Percentiles rank a stretch among this genome's conserved stretches.
Evolutionary conservation across 2,888 invertebrate genomes (phyloP).

Genomic region (Caenorhabditis panamensis): DNA sequence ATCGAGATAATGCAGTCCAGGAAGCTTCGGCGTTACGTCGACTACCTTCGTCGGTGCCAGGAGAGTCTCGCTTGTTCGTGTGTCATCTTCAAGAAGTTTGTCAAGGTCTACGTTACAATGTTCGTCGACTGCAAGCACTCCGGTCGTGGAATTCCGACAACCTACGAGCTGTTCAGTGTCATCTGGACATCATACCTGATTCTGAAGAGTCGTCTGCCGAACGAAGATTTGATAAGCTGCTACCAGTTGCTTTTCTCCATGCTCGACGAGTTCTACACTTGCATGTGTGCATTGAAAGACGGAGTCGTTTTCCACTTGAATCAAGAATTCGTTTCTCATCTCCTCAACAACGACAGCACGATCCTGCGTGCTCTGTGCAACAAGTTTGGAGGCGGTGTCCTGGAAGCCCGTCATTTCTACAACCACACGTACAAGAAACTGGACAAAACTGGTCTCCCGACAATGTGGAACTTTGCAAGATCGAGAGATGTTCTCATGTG

Average conservation of each 20-base stretch:
- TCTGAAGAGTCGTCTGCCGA: constrained; percentile 45
- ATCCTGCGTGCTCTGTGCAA: constrained; percentile 85
- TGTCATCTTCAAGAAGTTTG: constrained; percentile 93
- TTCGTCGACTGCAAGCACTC: constrained; percentile 84
- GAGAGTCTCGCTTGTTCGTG: constrained; percentile 90
- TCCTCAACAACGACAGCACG: constrained; percentile 26
- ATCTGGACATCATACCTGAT: constrained; percentile 49
- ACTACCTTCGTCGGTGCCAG: constrained; percentile 43
- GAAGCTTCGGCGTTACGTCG: constrained; percentile 42
- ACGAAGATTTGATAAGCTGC: constrained; percentile 93
- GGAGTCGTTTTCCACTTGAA: constrained; percentile 65
- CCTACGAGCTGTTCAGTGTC: constrained; percentile 35
- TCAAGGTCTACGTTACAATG: constrained; percentile 90
- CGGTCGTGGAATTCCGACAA: constrained; percentile 12
- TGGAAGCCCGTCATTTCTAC: constrained; percentile 93
- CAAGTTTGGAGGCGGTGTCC: constrained; percentile 88
- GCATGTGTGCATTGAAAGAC: constrained; percentile 86
- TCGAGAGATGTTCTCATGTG: constrained; percentile 32
- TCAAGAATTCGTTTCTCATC: constrained; percentile 63
- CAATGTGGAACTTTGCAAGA: constrained; percentile 5
- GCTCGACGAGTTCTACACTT: constrained; percentile 92
- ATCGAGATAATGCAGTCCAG: constrained; percentile 59
- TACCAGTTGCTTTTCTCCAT: constrained; percentile 93
- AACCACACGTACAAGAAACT: constrained; percentile 87
- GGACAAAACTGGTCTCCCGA: constrained; percentile 29